These are phyloP conservation scores for Aspidiotus rigidus DNA, from an alignment of 2,888 invertebrate species.

Conservation along the genomic window DNA sequence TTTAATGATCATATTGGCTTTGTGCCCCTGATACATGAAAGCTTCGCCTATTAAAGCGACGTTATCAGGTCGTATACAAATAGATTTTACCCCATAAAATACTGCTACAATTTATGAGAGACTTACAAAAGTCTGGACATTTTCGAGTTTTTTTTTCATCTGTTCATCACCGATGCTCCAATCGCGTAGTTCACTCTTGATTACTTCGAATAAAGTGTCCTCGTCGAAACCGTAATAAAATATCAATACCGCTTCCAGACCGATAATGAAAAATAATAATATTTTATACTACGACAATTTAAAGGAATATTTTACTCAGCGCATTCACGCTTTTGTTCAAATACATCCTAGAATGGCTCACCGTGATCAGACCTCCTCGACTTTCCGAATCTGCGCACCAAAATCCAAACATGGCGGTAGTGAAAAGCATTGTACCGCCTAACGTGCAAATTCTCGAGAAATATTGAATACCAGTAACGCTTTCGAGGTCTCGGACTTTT, in stretches of 20 bases:
- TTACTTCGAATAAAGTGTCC: not conserved
- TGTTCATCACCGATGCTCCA: no score
- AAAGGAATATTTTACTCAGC: not conserved
- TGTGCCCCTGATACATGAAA: no score
- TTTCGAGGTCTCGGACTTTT: constrained; percentile 11
- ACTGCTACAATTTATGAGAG: no score
- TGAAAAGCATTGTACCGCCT: constrained; percentile 6
- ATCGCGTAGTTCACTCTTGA: no score
- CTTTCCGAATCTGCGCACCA: constrained; percentile 22
- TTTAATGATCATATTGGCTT: no score
- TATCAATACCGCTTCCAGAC: constrained; percentile 7
- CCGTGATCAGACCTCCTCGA: constrained; percentile 15
- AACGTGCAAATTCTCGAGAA: constrained; percentile 12
- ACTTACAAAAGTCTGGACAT: no score
- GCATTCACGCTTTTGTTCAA: not conserved
- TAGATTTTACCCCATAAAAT: no score
- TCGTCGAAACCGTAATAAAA: constrained; percentile 14
- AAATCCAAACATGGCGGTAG: constrained; percentile 8
- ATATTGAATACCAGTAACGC: not conserved
- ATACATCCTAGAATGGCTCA: not conserved
- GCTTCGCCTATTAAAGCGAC: no score
- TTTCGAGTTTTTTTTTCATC: no score
- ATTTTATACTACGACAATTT: constrained; percentile 21
- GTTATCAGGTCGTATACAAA: no score
- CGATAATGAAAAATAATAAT: constrained; percentile 19